Evolutionary conservation across 2,888 invertebrate genomes (phyloP).

Genomic region (Drosophila atripex): DNA sequence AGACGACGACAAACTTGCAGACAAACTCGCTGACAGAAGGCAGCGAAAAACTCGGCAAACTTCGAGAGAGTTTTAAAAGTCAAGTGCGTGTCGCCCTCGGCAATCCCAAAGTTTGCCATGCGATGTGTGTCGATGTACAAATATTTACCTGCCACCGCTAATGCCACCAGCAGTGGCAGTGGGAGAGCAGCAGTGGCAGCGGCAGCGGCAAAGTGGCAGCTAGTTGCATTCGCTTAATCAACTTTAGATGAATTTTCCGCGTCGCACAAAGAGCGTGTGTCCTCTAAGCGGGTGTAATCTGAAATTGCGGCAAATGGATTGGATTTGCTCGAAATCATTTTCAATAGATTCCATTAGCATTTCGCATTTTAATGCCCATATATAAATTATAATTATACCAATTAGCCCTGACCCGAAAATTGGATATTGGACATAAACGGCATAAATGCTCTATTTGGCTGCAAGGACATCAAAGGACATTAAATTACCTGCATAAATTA

Average conservation of each 20-base stretch:
- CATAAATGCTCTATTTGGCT: background rate
- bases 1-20: slow-evolving; percentile 36
- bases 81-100: slow-evolving; percentile 75
- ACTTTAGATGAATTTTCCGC: slow-evolving; percentile 23
- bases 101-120: slow-evolving; percentile 58
- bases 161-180: slow-evolving; percentile 22
- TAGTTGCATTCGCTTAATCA: slow-evolving; percentile 32
- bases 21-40: slow-evolving; percentile 38
- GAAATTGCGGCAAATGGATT: slow-evolving; percentile 1
- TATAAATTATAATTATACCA: slow-evolving; percentile 16
- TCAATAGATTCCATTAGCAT: slow-evolving; percentile 7
- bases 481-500: slow-evolving; percentile 33
- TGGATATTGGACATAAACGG: background rate
- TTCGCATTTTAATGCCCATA: slow-evolving; percentile 7
- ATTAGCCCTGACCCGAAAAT: slow-evolving; percentile 31
- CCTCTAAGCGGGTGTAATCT: background rate
- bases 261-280: background rate
- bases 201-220: slow-evolving; percentile 19
- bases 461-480: slow-evolving; percentile 3
- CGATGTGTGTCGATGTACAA: slow-evolving; percentile 65
- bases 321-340: background rate
- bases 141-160: slow-evolving; percentile 71
- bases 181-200: slow-evolving; percentile 6
- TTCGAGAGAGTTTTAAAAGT: slow-evolving; percentile 76
- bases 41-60: slow-evolving; percentile 45